Conservation (phyloP, 2,888 invertebrate species). For the Elaeidobius kamerunicus region DNA sequence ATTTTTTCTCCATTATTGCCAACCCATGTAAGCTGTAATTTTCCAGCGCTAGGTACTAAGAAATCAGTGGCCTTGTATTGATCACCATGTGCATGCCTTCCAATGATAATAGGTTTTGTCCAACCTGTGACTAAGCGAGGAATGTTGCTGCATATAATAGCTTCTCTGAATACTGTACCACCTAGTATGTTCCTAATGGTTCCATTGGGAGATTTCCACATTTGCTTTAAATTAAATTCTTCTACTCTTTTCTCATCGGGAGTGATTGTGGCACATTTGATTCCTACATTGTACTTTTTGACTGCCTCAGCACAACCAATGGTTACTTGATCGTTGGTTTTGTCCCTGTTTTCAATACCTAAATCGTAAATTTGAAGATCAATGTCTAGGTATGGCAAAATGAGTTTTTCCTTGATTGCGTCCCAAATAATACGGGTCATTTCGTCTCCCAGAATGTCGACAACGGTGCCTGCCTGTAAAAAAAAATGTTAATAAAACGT, state of each 20-base stretch:
- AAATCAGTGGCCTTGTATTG: conserved; percentile 98
- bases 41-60: conserved; percentile 88
- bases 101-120: conserved; percentile 96
- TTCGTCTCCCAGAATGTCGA: conserved; percentile 92
- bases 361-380: conserved; percentile 93
- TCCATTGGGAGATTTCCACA: conserved; percentile 91
- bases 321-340: conserved; percentile 93
- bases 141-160: conserved; percentile 89
- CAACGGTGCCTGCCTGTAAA: conserved; percentile 81
- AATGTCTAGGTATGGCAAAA: conserved; percentile 92
- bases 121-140: conserved; percentile 93
- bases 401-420: conserved; percentile 93
- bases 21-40: conserved; percentile 79
- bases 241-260: conserved; percentile 96
- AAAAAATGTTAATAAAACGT: no score
- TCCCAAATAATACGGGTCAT: conserved; percentile 99
- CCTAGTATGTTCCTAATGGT: conserved; percentile 86
- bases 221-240: conserved; percentile 79
- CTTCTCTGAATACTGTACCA: conserved; percentile 77
- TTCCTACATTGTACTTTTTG: conserved; percentile 95
- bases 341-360: conserved; percentile 92
- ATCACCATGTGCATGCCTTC: conserved; percentile 97
- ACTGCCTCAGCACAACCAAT: conserved; percentile 96
- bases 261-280: conserved; percentile 98
- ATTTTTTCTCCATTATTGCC: conserved; percentile 64